Evolutionary conservation across 1,140 invertebrate genomes (phyloP).

Genomic region (Mamestra configurata): DNA sequence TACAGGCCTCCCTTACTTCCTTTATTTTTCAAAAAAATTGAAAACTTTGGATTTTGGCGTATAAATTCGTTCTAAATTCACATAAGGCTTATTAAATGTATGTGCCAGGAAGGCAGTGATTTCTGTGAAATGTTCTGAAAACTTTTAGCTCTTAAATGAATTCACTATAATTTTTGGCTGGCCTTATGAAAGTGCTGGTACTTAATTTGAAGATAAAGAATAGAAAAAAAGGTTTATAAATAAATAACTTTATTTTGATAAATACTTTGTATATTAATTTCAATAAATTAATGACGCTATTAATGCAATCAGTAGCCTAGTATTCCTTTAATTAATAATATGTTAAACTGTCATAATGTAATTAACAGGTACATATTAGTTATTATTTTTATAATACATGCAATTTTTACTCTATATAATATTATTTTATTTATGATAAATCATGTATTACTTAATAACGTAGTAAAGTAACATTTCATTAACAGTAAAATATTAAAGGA

Average conservation of each 20-base stretch:
- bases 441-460: conserved; percentile 12
- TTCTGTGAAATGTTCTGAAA: too few relatives aligned
- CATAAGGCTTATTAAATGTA: too few relatives aligned
- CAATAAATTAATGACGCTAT: conserved; percentile 37
- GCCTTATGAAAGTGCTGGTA: too few relatives aligned
- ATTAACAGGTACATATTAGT: conserved; percentile 41
- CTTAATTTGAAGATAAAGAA: neutral
- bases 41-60: too few relatives aligned
- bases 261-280: conserved; percentile 42
- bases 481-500: conserved; percentile 40
- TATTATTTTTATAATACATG: conserved; percentile 35
- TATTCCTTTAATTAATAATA: conserved; percentile 32
- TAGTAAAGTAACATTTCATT: conserved; percentile 18
- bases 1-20: too few relatives aligned
- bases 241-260: conserved; percentile 46
- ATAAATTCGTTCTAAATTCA: too few relatives aligned
- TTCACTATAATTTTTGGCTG: too few relatives aligned
- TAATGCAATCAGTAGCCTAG: conserved; percentile 17
- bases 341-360: conserved; percentile 6
- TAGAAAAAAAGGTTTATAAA: neutral
- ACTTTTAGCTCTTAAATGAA: too few relatives aligned
- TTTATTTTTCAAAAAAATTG: too few relatives aligned
- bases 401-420: conserved; percentile 22
- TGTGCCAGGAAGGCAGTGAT: too few relatives aligned
- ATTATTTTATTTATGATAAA: conserved; percentile 29